These are phyloP conservation scores for Lasius platythorax DNA, from an alignment of 2,888 invertebrate genomes.

Conservation along the genomic window DNA sequence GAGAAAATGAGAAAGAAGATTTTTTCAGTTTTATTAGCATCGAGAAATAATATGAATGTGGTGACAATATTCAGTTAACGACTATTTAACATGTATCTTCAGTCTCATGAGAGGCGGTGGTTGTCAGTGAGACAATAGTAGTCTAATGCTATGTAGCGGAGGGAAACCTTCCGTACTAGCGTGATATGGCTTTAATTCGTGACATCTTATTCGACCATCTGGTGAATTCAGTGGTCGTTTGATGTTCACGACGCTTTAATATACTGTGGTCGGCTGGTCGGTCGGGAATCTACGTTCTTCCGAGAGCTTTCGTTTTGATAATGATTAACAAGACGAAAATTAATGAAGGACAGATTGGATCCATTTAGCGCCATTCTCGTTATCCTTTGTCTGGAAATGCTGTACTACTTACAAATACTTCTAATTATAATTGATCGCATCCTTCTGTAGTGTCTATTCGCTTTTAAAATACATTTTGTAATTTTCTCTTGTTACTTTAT, in stretches of 20 bases:
- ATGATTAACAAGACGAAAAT: constrained; percentile 52
- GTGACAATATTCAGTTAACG: background rate
- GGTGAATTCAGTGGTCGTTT: constrained; percentile 59
- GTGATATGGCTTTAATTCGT: constrained; percentile 58
- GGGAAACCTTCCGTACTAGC: constrained; percentile 53
- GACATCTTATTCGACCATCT: constrained; percentile 50
- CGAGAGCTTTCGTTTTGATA: constrained; percentile 30
- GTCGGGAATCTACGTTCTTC: constrained; percentile 41
- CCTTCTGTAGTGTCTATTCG: constrained; percentile 35
- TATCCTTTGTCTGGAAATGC: constrained; percentile 49
- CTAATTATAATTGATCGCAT: constrained; percentile 43
- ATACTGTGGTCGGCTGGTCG: constrained; percentile 40
- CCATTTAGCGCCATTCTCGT: constrained; percentile 57
- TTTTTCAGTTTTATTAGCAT: background rate
- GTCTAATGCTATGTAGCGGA: constrained; percentile 70
- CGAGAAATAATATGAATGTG: background rate
- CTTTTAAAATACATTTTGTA: constrained; percentile 28
- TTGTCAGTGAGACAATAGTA: constrained; percentile 69
- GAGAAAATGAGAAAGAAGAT: background rate
- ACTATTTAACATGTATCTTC: constrained; percentile 59
- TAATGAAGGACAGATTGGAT: constrained; percentile 48
- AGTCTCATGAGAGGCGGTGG: constrained; percentile 49
- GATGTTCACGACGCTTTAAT: constrained; percentile 62
- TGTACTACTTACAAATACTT: constrained; percentile 49
- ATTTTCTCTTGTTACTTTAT: constrained; percentile 9